phyloP scores from a whole-genome alignment of 2,888 invertebrate genomes.

The Stenodema calcarata region DNA sequence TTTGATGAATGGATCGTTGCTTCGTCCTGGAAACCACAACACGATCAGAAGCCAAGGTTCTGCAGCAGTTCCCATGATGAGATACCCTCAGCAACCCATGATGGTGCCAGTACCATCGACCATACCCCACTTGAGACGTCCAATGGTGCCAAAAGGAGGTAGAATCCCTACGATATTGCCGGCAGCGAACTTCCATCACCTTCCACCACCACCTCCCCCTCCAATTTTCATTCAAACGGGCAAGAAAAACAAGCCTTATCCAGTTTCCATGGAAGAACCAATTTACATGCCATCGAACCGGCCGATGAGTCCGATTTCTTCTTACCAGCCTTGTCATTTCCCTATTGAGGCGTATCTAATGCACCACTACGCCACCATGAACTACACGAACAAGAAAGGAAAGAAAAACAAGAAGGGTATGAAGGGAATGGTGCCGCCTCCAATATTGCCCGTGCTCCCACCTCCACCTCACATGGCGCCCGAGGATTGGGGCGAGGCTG shows the following conservation, averaged over 20 bases:
- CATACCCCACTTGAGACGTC: conserved; percentile 59
- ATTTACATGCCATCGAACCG: conserved; percentile 67
- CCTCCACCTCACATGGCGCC: conserved; percentile 58
- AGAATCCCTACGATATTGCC: conserved; percentile 54
- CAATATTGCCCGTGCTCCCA: conserved; percentile 57
- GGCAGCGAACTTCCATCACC: conserved; percentile 59
- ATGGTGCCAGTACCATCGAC: conserved; percentile 57
- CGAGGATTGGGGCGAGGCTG: conserved; percentile 58
- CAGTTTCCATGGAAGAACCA: conserved; percentile 62
- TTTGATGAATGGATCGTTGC: conserved; percentile 61
- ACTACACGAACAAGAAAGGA: conserved; percentile 59
- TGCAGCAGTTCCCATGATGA: conserved; percentile 17
- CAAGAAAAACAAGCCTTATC: conserved; percentile 62
- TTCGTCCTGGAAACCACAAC: conserved; percentile 58
- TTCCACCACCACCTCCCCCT: conserved; percentile 59
- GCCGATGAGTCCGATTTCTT: conserved; percentile 67
- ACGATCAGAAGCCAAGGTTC: conserved; percentile 37
- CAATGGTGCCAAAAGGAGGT: conserved; percentile 44
- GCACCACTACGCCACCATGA: conserved; percentile 67
- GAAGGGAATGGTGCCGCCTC: conserved; percentile 17
- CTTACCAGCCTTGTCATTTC: conserved; percentile 69
- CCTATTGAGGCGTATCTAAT: conserved; percentile 68
- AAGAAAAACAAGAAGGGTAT: conserved; percentile 47
- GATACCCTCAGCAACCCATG: conserved; percentile 58
- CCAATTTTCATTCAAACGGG: conserved; percentile 61